Evolutionary conservation across 2,888 invertebrate species (phyloP).

Genomic region (Euproctis similis): DNA sequence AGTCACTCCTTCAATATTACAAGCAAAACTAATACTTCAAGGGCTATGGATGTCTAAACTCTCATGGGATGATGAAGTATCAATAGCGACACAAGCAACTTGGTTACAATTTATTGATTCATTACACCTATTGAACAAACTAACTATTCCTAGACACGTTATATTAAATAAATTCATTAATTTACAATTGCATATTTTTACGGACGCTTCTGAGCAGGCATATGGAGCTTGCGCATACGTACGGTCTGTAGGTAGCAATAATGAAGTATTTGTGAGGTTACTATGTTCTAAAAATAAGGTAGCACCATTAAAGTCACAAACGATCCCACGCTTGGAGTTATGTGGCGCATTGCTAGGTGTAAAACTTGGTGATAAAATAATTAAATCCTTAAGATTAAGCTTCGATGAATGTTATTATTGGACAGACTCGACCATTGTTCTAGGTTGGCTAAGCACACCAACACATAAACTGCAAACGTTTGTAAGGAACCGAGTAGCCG

Average conservation of each 20-base stretch:
- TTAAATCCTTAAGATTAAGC: not conserved
- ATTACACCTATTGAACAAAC: not conserved
- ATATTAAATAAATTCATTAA: not conserved
- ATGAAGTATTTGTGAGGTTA: not conserved
- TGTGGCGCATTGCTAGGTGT: not conserved
- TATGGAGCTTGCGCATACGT: constrained; percentile 1
- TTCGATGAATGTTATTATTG: not conserved
- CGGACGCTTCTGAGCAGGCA: not conserved
- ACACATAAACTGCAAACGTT: constrained; percentile 3
- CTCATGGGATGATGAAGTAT: constrained; percentile 1
- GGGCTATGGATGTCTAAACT: not conserved
- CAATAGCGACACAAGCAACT: not conserved
- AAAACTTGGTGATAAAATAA: not conserved
- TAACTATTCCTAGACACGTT: not conserved
- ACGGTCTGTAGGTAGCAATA: not conserved
- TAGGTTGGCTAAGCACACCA: constrained; percentile 1
- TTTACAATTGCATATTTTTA: not conserved
- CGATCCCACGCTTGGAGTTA: not conserved
- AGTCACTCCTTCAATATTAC: not conserved
- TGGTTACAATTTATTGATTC: not conserved
- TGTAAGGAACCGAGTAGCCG: constrained; percentile 3
- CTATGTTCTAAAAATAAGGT: constrained; percentile 2
- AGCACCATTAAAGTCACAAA: not conserved
- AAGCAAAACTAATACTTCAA: constrained; percentile 1
- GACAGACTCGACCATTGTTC: constrained; percentile 1